Conservation (phyloP, 2,888 invertebrate genomes). For the Smittia sp. region DNA sequence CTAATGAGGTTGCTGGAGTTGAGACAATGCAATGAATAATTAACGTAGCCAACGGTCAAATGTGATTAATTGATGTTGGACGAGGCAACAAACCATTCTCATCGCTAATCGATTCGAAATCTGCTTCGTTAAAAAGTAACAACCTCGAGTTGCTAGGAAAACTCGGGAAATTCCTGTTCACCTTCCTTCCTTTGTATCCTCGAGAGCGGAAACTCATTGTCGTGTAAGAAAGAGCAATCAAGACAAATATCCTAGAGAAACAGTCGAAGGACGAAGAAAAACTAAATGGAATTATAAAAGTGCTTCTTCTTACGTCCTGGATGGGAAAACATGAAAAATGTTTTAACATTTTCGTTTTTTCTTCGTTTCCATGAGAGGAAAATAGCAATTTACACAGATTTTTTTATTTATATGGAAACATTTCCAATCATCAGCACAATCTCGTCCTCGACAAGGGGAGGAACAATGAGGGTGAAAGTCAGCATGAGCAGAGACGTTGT, state of each 20-base stretch:
- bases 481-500: not conserved
- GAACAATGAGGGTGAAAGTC: not conserved
- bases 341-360: not conserved
- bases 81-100: no score
- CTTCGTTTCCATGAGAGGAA: not conserved
- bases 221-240: slow-evolving; percentile 8
- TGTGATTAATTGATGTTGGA: no score
- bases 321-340: not conserved
- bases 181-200: no score
- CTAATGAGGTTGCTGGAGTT: no score
- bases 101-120: no score
- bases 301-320: not conserved
- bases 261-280: not conserved
- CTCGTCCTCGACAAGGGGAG: not conserved
- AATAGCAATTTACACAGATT: not conserved
- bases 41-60: no score
- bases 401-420: not conserved
- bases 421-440: not conserved
- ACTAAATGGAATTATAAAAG: slow-evolving; percentile 7
- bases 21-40: no score
- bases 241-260: not conserved
- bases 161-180: no score
- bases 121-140: no score
- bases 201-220: not conserved
- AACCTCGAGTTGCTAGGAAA: no score